Conservation (phyloP, 2,888 invertebrate genomes). For the Lasioglossum lativentre region DNA sequence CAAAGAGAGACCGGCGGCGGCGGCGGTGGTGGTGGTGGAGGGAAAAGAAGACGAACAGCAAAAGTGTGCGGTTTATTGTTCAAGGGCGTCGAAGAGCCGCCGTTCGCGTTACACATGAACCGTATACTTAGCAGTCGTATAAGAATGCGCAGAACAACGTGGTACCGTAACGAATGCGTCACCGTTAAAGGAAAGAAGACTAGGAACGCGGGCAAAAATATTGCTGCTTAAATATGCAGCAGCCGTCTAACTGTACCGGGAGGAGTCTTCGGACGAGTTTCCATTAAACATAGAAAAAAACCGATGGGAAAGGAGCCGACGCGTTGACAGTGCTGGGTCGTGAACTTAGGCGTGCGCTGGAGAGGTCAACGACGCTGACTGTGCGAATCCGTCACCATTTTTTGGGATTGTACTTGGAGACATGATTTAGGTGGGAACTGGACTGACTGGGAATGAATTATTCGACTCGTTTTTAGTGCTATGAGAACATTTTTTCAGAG, state of each 20-base stretch:
- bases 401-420: too few relatives aligned
- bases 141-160: constrained; percentile 61
- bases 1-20: neutral
- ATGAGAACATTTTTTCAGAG: too few relatives aligned
- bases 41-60: constrained; percentile 23
- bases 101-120: constrained; percentile 66
- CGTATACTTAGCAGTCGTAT: constrained; percentile 69
- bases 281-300: neutral
- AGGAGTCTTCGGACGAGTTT: neutral
- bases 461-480: too few relatives aligned
- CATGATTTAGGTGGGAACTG: too few relatives aligned
- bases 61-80: constrained; percentile 67
- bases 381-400: too few relatives aligned
- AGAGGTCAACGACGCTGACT: neutral
- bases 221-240: constrained; percentile 46
- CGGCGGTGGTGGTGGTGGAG: neutral
- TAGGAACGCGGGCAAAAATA: constrained; percentile 47
- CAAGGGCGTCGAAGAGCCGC: constrained; percentile 66
- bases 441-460: too few relatives aligned
- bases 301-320: neutral
- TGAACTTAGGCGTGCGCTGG: neutral
- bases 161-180: constrained; percentile 71
- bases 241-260: constrained; percentile 30
- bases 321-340: neutral
- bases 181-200: constrained; percentile 65